Base-by-base conservation (phyloP, 2,113 vertebrate genomes). In the Gobio gobio region DNA sequence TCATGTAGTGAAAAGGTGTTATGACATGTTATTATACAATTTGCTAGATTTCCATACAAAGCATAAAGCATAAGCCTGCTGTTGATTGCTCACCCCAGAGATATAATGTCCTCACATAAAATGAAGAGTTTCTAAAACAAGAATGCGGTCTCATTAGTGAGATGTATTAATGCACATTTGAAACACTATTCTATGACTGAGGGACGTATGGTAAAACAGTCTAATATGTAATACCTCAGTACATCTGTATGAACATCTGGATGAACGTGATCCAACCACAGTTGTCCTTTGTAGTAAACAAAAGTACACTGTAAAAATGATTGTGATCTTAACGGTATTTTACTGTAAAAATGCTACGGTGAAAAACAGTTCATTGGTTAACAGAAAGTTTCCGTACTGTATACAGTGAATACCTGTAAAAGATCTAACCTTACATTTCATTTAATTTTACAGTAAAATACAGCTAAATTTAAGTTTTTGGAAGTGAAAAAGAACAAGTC, bases 141-240 rank as follows among this genome's bases (percentile, higher is more conserved):
- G 8, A 51, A 51, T 13, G n/a, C 7, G 7, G 22, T 45, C 22
- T 79, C 20, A 36, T 56, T 22, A 63, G 40, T 79, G 3, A 78
- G 75, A 36, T 10, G 18, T 6, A 77, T 78, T 26, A 29, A 4
- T 22, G 14, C 56, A 79, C 5, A 14, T 10, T 33, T 12, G 12
- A 3, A 58, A 6, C 54, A 47, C 29, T 56, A 16, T 9, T 9
- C 10, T 47, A 16, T 20, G 5, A 54, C 16, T 56, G 7, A 56
- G 18, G 54, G 6, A 64, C 18, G 1, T 40, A 40, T n/a, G n/a
- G 9, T 36, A 3, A n/a, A 78, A 76, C 24, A 68, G 16, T 63
- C 20, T 29, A 29, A 49, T 10, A 36, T 56, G 54, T 51, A 14
- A 5, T 87, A 89, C 88, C 82, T 86, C 22, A 29, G 29, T 29